Evolutionary conservation across 2,797 vertebrate genomes (phyloP).

Genomic region (Gallinago nigripennis): DNA sequence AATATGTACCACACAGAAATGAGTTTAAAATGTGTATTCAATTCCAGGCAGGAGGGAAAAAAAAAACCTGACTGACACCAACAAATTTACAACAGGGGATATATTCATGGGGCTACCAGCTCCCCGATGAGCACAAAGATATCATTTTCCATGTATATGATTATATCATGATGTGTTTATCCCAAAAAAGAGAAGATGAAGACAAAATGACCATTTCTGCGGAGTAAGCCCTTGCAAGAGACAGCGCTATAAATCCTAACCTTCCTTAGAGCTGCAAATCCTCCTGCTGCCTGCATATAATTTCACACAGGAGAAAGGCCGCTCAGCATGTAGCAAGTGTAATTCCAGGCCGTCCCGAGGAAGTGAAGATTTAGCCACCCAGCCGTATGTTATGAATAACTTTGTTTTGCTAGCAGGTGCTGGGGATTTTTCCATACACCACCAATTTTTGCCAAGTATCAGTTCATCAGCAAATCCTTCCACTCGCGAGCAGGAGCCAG

Average conservation of each 20-base stretch:
- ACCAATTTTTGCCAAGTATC: conserved; percentile 70
- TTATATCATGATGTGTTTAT: conserved; percentile 23
- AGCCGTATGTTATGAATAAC: conserved; percentile 60
- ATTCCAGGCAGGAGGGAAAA: background rate
- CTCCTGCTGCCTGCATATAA: conserved; percentile 58
- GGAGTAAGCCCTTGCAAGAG: conserved; percentile 40
- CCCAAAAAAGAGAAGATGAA: conserved; percentile 26
- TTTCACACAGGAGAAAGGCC: conserved; percentile 56
- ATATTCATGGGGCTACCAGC: conserved; percentile 10
- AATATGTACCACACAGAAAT: background rate
- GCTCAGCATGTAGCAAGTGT: conserved; percentile 52
- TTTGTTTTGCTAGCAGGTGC: conserved; percentile 72
- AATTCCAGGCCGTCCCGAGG: conserved; percentile 58
- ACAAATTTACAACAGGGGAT: background rate
- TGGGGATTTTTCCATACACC: conserved; percentile 73
- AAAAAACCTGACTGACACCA: background rate
- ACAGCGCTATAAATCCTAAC: conserved; percentile 44
- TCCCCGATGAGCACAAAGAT: background rate
- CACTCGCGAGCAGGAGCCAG: conserved; percentile 21
- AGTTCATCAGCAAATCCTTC: conserved; percentile 69
- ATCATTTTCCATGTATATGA: conserved; percentile 13
- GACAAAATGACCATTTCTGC: conserved; percentile 49
- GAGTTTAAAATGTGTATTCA: background rate
- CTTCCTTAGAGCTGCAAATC: conserved; percentile 54
- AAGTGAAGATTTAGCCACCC: conserved; percentile 64